Conservation (phyloP, 2,888 invertebrate species). For the Drosophila diplacantha region DNA sequence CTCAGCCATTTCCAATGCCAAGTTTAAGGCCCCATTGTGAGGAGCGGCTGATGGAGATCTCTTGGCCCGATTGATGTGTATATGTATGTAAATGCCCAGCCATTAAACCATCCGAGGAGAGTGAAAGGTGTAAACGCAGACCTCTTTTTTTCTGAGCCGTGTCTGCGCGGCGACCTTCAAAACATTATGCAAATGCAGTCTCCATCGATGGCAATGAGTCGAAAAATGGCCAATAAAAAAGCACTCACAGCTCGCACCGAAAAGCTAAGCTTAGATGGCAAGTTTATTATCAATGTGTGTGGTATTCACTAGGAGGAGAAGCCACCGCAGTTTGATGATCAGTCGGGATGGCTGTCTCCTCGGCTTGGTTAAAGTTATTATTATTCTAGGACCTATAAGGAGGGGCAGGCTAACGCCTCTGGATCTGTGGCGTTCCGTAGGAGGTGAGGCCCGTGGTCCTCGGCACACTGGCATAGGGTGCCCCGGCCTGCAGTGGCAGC, state of each 20-base stretch:
- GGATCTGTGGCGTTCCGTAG: slow-evolving; percentile 71
- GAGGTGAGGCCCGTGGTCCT: slow-evolving; percentile 68
- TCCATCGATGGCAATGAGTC: slow-evolving; percentile 40
- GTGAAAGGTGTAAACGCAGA: slow-evolving; percentile 59
- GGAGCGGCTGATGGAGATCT: slow-evolving; percentile 28
- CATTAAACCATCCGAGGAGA: slow-evolving; percentile 28
- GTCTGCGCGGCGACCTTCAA: slow-evolving; percentile 39
- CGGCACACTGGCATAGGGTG: slow-evolving; percentile 68
- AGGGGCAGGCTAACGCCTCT: slow-evolving; percentile 50
- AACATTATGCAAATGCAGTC: slow-evolving; percentile 43
- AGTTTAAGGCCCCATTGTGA: slow-evolving; percentile 57
- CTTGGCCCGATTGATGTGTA: slow-evolving; percentile 31
- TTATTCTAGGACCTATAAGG: slow-evolving; percentile 12
- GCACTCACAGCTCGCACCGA: slow-evolving; percentile 17
- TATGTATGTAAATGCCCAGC: slow-evolving; percentile 25
- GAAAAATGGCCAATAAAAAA: slow-evolving; percentile 38
- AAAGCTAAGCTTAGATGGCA: slow-evolving; percentile 54
- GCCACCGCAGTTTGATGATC: slow-evolving; percentile 41
- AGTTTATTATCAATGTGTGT: slow-evolving; percentile 64
- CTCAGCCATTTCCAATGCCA: slow-evolving; percentile 49
- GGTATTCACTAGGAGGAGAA: slow-evolving; percentile 50
- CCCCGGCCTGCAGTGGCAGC: slow-evolving; percentile 71
- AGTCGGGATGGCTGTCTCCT: slow-evolving; percentile 38
- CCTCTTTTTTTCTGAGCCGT: slow-evolving; percentile 28
- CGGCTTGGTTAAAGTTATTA: slow-evolving; percentile 12